These are phyloP conservation scores for Noctua fimbriata DNA, from an alignment of 2,888 invertebrate genomes.

Conservation along the genomic window DNA sequence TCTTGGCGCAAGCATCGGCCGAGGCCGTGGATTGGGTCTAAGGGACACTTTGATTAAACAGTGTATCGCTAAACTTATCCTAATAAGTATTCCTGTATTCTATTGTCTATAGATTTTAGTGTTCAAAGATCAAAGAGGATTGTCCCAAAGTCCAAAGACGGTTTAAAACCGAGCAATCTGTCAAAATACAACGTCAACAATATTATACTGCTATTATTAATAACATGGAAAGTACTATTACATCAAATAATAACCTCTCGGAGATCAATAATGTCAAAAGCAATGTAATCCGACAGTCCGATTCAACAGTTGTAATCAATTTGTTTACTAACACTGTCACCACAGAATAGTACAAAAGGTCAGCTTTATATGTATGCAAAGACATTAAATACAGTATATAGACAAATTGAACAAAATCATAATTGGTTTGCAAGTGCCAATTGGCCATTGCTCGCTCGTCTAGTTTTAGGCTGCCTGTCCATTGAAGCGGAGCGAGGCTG, in stretches of 20 bases:
- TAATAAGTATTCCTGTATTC: background rate
- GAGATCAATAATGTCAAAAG: conserved; percentile 12
- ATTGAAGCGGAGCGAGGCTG: too few species aligned
- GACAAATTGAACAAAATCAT: too few species aligned
- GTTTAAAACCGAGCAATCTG: background rate
- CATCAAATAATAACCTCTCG: conserved; percentile 11
- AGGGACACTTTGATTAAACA: background rate
- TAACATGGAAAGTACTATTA: conserved; percentile 18
- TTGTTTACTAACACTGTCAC: conserved; percentile 31
- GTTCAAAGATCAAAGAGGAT: background rate
- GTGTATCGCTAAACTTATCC: background rate
- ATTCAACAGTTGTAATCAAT: conserved; percentile 15
- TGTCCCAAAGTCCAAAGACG: background rate
- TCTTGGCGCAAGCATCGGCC: too few species aligned
- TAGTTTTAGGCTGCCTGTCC: background rate
- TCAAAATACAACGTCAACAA: background rate
- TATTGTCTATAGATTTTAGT: background rate
- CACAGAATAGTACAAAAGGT: conserved; percentile 1
- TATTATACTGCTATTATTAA: background rate
- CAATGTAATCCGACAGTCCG: background rate
- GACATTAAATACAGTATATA: background rate
- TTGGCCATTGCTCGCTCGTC: background rate
- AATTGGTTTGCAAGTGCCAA: background rate
- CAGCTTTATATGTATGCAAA: background rate
- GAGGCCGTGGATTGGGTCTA: background rate